Conservation (phyloP, 2,113 vertebrate species). For the Paracyprichromis sp. region DNA sequence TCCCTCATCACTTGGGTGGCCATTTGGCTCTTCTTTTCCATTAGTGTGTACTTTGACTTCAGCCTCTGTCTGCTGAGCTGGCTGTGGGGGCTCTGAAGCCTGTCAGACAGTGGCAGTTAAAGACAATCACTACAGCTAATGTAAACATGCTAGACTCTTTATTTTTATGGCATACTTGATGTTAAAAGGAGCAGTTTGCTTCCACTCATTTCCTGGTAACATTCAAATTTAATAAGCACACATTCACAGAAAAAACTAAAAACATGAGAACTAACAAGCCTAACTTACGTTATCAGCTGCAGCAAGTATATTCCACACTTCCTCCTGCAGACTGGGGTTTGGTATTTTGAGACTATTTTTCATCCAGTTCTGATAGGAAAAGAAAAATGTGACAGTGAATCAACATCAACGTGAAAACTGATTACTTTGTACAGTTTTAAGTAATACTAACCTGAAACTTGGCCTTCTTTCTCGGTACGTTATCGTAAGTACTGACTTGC, state of each 20-base stretch:
- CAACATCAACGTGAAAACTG: not conserved
- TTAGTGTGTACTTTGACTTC: not conserved
- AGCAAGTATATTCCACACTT: constrained; percentile 87
- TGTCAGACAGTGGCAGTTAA: not conserved
- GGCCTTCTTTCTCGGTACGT: constrained; percentile 88
- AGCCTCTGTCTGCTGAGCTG: not conserved
- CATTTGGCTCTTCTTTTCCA: constrained; percentile 3
- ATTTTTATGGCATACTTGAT: not conserved
- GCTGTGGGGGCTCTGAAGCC: not conserved
- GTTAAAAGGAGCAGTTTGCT: not conserved
- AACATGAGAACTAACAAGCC: not conserved
- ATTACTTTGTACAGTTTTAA: not conserved
- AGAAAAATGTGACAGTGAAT: not conserved
- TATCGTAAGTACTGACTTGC: constrained; percentile 83
- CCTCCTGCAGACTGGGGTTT: constrained; percentile 72
- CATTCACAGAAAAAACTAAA: not conserved
- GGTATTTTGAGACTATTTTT: constrained; percentile 85
- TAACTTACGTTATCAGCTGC: constrained; percentile 77
- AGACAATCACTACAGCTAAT: not conserved
- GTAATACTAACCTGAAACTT: constrained; percentile 85
- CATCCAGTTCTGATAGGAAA: constrained; percentile 87
- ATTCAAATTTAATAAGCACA: not conserved
- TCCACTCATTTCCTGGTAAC: not conserved
- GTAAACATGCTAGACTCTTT: not conserved
- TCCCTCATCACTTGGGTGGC: not conserved